A percentile compares a stretch with the other conserved stretches of the same genome.
Conservation (phyloP, 2,797 vertebrate genomes). For the Neosilurus mollespiculum region DNA sequence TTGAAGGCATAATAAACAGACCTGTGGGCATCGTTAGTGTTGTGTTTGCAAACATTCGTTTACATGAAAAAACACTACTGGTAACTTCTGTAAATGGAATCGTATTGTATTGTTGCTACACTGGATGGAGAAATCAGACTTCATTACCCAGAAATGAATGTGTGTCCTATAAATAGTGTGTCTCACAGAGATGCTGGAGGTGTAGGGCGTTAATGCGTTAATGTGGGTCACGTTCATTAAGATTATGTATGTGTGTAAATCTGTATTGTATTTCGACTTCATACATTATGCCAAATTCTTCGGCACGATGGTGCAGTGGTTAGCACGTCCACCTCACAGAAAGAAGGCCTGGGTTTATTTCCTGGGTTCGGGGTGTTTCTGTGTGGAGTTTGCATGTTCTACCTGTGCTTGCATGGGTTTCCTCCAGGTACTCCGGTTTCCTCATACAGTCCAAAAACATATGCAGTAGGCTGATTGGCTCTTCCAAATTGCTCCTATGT, state of each 20-base stretch:
- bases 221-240: neutral
- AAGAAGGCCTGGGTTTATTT: no score
- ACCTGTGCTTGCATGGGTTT: no score
- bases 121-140: neutral
- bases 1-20: conserved; percentile 23
- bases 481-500: no score
- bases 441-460: no score
- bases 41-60: neutral
- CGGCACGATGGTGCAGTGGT: no score
- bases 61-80: neutral
- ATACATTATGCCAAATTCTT: neutral
- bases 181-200: conserved; percentile 11
- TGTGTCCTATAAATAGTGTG: neutral
- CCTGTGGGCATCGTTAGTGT: neutral
- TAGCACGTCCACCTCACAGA: no score
- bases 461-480: no score
- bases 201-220: neutral
- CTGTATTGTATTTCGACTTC: neutral
- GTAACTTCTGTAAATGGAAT: neutral
- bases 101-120: neutral
- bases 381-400: no score
- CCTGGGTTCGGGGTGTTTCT: no score
- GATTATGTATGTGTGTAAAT: neutral
- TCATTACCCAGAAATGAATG: neutral
- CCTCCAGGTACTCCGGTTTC: no score